Evolutionary conservation across 1,140 invertebrate genomes (phyloP).

Genomic region (Fopius arisanus): DNA sequence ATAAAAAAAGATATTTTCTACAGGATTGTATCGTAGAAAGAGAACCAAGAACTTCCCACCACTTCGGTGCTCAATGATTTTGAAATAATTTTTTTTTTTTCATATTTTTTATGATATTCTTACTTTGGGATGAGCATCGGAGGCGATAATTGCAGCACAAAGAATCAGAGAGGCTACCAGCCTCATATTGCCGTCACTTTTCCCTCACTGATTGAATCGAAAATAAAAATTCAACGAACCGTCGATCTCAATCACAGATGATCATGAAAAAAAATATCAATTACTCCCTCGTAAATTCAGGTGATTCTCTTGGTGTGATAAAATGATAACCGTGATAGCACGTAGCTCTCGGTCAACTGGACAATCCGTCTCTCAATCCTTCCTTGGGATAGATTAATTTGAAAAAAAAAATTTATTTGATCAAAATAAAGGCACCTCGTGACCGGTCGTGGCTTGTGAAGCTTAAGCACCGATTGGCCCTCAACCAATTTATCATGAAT

Average conservation of each 20-base stretch:
- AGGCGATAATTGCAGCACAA: not conserved
- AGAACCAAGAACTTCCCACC: too few species aligned
- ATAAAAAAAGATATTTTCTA: too few species aligned
- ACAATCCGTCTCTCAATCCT: not conserved
- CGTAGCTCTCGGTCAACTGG: slow-evolving; percentile 38
- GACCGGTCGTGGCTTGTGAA: slow-evolving; percentile 21
- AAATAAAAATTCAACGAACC: not conserved
- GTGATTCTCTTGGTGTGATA: not conserved
- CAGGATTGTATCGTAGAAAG: too few species aligned
- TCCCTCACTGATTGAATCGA: not conserved
- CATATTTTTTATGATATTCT: not conserved
- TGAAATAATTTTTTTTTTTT: not conserved
- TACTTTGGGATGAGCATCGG: not conserved
- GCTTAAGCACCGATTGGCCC: slow-evolving; percentile 37
- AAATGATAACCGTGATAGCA: slow-evolving; percentile 27
- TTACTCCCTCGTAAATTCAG: not conserved
- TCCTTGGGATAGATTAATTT: not conserved
- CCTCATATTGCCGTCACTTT: slow-evolving; percentile 23
- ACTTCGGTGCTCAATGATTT: not conserved
- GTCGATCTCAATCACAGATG: not conserved
- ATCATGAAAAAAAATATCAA: not conserved
- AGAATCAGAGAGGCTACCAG: slow-evolving; percentile 25
- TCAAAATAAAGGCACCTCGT: not conserved
- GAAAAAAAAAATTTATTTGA: not conserved
- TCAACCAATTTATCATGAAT: slow-evolving; percentile 46